Evolutionary conservation across 2,797 vertebrate species (phyloP).

Genomic region (Acanthurus leucopareius): DNA sequence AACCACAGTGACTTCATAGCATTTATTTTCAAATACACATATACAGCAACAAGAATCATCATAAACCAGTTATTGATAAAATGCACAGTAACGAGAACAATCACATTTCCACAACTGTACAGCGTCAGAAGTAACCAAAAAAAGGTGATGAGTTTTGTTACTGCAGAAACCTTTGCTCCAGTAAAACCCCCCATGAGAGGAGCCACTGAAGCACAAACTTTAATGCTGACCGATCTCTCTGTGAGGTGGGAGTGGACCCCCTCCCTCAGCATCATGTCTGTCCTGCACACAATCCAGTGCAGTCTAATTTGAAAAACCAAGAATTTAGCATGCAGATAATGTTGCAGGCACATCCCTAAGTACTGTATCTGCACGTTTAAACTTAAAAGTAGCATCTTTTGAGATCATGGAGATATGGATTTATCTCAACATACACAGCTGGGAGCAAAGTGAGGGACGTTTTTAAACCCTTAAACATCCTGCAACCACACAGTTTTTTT

Average conservation of each 20-base stretch:
- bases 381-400: constrained; percentile 43
- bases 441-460: constrained; percentile 53
- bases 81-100: constrained; percentile 94
- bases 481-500: neutral
- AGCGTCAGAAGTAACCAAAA: constrained; percentile 81
- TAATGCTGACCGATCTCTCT: too few relatives aligned
- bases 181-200: too few relatives aligned
- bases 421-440: constrained; percentile 38
- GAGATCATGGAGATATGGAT: constrained; percentile 1
- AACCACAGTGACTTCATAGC: constrained; percentile 83
- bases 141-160: constrained; percentile 79
- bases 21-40: constrained; percentile 99
- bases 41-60: constrained; percentile 94
- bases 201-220: too few relatives aligned
- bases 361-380: too few relatives aligned
- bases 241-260: too few relatives aligned
- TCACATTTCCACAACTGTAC: constrained; percentile 95
- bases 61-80: constrained; percentile 96
- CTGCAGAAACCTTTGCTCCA: constrained; percentile 66
- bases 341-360: constrained; percentile 5
- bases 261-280: constrained; percentile 34
- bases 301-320: constrained; percentile 35
- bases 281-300: constrained; percentile 57
- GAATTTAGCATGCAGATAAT: constrained; percentile 80
- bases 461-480: neutral